Evolutionary conservation across 2,797 vertebrate genomes (phyloP).

Genomic region (Petrocephalus schoutedeni): DNA sequence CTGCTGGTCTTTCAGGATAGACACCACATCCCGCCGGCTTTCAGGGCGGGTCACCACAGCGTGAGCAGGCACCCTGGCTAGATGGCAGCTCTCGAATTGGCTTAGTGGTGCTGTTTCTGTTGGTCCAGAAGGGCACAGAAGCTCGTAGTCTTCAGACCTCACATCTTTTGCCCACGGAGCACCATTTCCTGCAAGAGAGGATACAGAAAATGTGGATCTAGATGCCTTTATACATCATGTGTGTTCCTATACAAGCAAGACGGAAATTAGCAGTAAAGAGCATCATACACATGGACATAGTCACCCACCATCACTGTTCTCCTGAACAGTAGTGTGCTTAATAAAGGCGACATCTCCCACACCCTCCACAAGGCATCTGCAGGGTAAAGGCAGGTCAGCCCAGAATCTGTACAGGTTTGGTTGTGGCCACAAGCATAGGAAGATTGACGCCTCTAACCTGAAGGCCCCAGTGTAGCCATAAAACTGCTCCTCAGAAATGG

Average conservation of each 20-base stretch:
- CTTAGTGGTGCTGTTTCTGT: conserved; percentile 43
- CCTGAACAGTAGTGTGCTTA: conserved; percentile 55
- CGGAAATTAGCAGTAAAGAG: neutral
- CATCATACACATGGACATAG: neutral
- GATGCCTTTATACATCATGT: neutral
- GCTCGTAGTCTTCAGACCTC: conserved; percentile 49
- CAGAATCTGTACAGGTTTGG: neutral
- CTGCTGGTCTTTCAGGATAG: conserved; percentile 66
- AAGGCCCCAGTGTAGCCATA: conserved; percentile 66
- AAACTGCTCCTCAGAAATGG: conserved; percentile 51
- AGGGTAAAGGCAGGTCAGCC: neutral
- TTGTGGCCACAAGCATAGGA: neutral
- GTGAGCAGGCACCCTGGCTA: conserved; percentile 72
- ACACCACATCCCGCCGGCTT: conserved; percentile 45
- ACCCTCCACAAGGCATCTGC: conserved; percentile 60
- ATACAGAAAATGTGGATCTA: neutral
- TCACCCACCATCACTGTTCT: conserved; percentile 54
- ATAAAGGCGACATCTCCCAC: conserved; percentile 66
- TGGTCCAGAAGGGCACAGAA: conserved; percentile 69
- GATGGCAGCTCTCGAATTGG: conserved; percentile 58
- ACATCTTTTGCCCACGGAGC: conserved; percentile 42
- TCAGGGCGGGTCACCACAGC: conserved; percentile 76
- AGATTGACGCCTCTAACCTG: conserved; percentile 44
- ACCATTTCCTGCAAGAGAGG: conserved; percentile 35
- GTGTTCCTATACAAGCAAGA: neutral